Base-by-base conservation (phyloP, 1,140 invertebrate genomes). In the Achroia grisella region DNA sequence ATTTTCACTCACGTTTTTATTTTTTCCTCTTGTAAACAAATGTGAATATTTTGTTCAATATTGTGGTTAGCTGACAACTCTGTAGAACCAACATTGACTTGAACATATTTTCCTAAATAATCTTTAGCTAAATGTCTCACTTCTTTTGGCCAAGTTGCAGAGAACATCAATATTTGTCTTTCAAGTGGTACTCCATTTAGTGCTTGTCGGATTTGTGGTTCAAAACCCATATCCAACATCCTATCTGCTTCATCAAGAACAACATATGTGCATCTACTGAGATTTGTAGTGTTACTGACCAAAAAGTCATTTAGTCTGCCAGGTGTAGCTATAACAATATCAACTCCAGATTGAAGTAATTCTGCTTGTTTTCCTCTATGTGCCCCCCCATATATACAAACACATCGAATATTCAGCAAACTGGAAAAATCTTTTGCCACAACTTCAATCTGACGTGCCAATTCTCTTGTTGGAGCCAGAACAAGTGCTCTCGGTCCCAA, bases 181-280 rank as follows among this genome's bases (percentile, higher is more conserved):
- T 86, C 79, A 15, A 66, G 37, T 6, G 79, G 79, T 4, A 85
- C 92, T 56, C 94, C 90, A 74, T 97, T 93, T 11, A 98, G 93
- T 59, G 98, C 97, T 52, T 93, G 88, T 56, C 96, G 89, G 62
- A 98, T 98, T 85, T 98, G 97, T 10, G 97, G 95, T 76, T 98
- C 97, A 86, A 99, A 99, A 75, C 97, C 97, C 97, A 98, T 98
- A 79, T 98, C 96, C 69, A 98, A 88, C 96, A 98, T 98, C 58
- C 96, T 90, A 79, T 94, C 93, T 27, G 93, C 93, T 79, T 89
- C 88, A 63, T 89, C 88, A 10, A 89, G 62, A 1, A 89, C 88
- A 27, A 89, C 73, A 71, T 89, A 94, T 13, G 95, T 97, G 68
- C 94, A 96, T 55, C 97, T 89, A 44, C 89, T 89, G 15, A 99